A percentile compares a stretch with the other conserved stretches of the same genome.
Evolutionary conservation across 1,140 invertebrate genomes (phyloP).

Genomic region (Magallana angulata): DNA sequence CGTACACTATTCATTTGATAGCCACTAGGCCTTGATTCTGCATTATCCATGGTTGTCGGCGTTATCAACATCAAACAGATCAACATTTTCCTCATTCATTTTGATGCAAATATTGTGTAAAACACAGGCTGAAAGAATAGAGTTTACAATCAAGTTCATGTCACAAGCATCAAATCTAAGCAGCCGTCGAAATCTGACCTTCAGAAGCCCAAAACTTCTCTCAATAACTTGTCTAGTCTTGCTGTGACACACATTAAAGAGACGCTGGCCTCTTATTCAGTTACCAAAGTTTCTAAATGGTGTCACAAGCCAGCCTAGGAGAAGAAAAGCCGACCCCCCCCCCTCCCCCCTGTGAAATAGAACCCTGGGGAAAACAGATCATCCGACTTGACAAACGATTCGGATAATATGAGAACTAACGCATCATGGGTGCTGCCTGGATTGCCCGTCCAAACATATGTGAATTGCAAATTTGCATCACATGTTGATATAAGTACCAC

Average conservation of each 20-base stretch:
- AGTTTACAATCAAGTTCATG: constrained; percentile 32
- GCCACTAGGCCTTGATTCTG: neutral
- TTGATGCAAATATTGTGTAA: constrained; percentile 42
- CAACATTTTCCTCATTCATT: constrained; percentile 14
- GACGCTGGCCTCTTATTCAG: neutral
- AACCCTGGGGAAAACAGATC: neutral
- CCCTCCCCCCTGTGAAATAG: neutral
- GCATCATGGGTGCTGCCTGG: constrained; percentile 40
- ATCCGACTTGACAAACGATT: constrained; percentile 5
- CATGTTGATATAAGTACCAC: constrained; percentile 41
- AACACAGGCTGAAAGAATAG: constrained; percentile 36
- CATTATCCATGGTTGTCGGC: neutral
- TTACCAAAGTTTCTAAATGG: constrained; percentile 44
- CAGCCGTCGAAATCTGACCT: constrained; percentile 27
- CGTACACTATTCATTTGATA: constrained; percentile 27
- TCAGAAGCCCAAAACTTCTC: constrained; percentile 37
- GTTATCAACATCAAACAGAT: neutral
- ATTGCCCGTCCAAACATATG: constrained; percentile 45
- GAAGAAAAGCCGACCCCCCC: constrained; percentile 30
- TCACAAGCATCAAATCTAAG: constrained; percentile 29
- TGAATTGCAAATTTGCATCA: constrained; percentile 42
- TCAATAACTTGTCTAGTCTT: constrained; percentile 37
- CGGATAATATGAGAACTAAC: constrained; percentile 22
- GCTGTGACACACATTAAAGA: constrained; percentile 36
- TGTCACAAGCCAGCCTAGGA: constrained; percentile 33